Evolutionary conservation across 2,797 vertebrate genomes (phyloP), one percentile per base, ranked within the genome.

Genomic region (Ficedula albicollis): DNA sequence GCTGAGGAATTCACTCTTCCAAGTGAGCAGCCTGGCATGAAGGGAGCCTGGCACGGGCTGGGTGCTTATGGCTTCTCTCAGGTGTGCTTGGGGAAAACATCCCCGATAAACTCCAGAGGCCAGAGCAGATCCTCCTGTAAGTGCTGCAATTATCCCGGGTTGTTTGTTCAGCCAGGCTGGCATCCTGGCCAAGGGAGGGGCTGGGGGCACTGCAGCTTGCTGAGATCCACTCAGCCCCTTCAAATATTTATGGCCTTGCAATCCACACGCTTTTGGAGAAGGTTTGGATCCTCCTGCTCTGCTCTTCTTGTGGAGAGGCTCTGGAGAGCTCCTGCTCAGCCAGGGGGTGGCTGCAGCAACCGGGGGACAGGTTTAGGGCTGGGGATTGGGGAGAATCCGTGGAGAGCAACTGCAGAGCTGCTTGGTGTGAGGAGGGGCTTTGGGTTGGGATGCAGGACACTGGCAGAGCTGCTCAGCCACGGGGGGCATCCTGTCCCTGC

Each of bases 171-270:
- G 43, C 43, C 8, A 9, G 41, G 41, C 41, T 25, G 32, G 67
- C 39, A 22, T 27, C 58, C 4, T 2, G 9, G 78, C 84, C 1
- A 2, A 4, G 60, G 44, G 74, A n/a, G 21, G 62, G 74, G 51
- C 73, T 25, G 90, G 74, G 74, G 70, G 56, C 49, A 16, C 6
- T 6, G 39, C 70, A 84, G 88, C 83, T 64, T 6, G 32, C 13
- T 11, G 38, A 56, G 93, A 66, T 59, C 25, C 87, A 29, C 93
- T 95, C 87, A 34, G 72, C 79, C 87, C 90, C 77, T 74, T 93
- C 15, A 96, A 96, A 88, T 86, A 92, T 91, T 84, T 11, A 84
- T 74, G 68, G 60, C 2, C 5, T 16, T 85, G 95, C 83, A 82
- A 91, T 79, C 64, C 79, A 64, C 29, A 17, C 68, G 5, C 63